Evolutionary conservation across 2,888 invertebrate genomes (phyloP), one percentile per base, ranked within the genome.

Genomic region (Caenorhabditis imperialis): DNA sequence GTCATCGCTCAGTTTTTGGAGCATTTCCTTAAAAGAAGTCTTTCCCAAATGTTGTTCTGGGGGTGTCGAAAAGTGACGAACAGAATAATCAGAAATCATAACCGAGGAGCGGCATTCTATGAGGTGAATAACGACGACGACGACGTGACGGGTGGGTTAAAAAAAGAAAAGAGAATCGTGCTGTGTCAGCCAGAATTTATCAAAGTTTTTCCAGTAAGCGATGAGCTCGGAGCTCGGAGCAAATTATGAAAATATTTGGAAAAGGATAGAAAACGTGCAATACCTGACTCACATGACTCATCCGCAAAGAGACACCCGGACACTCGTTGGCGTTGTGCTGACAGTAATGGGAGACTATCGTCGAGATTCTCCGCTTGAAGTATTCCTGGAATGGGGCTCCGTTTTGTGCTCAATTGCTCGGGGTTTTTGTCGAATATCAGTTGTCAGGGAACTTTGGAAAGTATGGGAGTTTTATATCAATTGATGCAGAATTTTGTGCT

Each of bases 321-420:
- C 87, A 87, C 42, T 87, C 84, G 55, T 86, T 80, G 5, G 82
- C 70, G 27, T 82, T 75, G 33, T 79, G 73, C 54, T 84, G 82
- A 60, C 87, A 87, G 76, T 84, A 84, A 18, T 77, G 74, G 23
- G 84, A 84, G 1, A 88, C 72, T 16, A 86, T 78, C 30, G 72
- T 76, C 8, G 87, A 82, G 22, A 87, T 81, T 38, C 87, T 67
- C 55, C 82, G 65, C 47, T 86, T 85, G 77, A 87, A 86, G 53
- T 87, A 87, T 44, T 78, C 75, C 72, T 85, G 75, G n/a, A n/a
- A n/a, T n/a, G n/a, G n/a, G n/a, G n/a, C n/a, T n/a, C n/a, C n/a
- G n/a, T n/a, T n/a, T n/a, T n/a, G n/a, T n/a, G n/a, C n/a, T n/a
- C n/a, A n/a, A n/a, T n/a, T n/a, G n/a, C n/a, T n/a, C n/a, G n/a